These are phyloP conservation scores for Allacma fusca DNA, from an alignment of 2,888 invertebrate species.

Conservation along the genomic window DNA sequence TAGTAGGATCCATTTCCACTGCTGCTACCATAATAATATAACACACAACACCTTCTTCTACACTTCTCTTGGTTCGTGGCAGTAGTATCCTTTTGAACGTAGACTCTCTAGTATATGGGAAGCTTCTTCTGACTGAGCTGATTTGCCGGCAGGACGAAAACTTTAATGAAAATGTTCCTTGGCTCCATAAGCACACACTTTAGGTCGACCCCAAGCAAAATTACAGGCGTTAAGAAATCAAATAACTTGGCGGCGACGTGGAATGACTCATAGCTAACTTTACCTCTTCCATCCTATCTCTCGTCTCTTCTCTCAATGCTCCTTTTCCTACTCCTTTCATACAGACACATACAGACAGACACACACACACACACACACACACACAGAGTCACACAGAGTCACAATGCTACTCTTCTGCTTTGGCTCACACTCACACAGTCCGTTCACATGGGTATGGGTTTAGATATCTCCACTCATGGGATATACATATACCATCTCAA, in stretches of 20 bases:
- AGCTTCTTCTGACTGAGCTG: neutral
- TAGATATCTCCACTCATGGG: no score
- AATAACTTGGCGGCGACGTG: slow-evolving; percentile 16
- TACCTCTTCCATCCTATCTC: neutral
- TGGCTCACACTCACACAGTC: no score
- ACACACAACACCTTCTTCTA: neutral
- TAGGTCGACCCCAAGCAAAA: slow-evolving; percentile 10
- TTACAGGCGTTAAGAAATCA: slow-evolving; percentile 16
- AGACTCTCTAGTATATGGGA: neutral
- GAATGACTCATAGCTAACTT: slow-evolving; percentile 16
- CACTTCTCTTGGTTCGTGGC: no score
- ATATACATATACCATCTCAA: no score
- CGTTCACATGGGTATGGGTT: no score
- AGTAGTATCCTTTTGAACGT: slow-evolving; percentile 1
- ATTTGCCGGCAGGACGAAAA: slow-evolving; percentile 8
- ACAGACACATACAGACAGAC: neutral
- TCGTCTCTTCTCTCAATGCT: neutral
- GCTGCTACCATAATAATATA: neutral
- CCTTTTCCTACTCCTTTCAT: slow-evolving; percentile 5
- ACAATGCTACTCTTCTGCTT: no score
- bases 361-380: no score
- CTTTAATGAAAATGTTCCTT: slow-evolving; percentile 10
- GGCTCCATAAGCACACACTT: slow-evolving; percentile 12
- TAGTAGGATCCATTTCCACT: neutral
- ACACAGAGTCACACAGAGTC: neutral